Evolutionary conservation across 2,113 vertebrate species (phyloP).

Genomic region (Cervus canadensis): DNA sequence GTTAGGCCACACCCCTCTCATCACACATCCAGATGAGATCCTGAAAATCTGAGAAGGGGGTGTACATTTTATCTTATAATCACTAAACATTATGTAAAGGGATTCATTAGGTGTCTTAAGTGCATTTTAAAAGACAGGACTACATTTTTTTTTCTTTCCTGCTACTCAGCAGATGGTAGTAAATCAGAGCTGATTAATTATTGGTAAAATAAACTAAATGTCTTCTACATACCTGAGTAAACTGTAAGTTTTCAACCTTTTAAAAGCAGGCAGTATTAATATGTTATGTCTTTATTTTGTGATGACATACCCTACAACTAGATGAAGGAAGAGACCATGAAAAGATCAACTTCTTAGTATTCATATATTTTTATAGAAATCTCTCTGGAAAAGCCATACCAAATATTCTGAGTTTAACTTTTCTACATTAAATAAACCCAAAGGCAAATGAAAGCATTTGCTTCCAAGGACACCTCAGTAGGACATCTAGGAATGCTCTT

Average conservation of each 20-base stretch:
- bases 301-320: neutral
- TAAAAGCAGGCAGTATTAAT: neutral
- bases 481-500: neutral
- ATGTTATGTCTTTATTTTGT: neutral
- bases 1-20: neutral
- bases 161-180: neutral
- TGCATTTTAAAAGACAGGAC: neutral
- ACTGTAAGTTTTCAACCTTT: neutral
- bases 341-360: neutral
- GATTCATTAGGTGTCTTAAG: neutral
- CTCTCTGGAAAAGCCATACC: neutral
- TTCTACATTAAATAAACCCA: neutral
- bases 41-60: neutral
- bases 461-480: neutral
- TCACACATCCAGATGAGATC: neutral
- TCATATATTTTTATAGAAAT: neutral
- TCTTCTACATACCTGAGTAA: neutral
- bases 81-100: neutral
- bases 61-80: neutral
- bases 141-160: neutral
- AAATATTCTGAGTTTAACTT: neutral
- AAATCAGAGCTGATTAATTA: neutral
- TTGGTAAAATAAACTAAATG: constrained; percentile 1
- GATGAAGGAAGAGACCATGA: neutral
- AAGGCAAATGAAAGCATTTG: neutral